Evolutionary conservation across 2,888 invertebrate species (phyloP).

Genomic region (Drosophila paranaensis): DNA sequence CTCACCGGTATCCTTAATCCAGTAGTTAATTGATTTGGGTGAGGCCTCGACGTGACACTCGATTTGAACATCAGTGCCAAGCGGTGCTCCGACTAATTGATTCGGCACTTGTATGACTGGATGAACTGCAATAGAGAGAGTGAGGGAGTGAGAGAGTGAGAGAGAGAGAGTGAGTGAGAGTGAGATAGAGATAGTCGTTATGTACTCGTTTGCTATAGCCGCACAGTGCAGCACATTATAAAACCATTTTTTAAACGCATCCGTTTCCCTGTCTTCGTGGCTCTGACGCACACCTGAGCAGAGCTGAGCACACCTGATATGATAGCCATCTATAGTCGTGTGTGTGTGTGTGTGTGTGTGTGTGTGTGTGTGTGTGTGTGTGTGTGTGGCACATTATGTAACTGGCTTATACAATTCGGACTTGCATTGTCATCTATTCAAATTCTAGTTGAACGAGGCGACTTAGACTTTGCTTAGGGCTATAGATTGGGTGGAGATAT

Average conservation of each 20-base stretch:
- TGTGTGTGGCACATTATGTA: not conserved
- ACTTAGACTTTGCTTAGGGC: no score
- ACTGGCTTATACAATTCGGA: not conserved
- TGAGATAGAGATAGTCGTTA: constrained; percentile 19
- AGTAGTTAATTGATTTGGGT: constrained; percentile 95
- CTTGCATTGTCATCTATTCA: not conserved
- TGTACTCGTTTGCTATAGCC: constrained; percentile 33
- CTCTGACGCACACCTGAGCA: not conserved
- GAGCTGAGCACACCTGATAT: not conserved
- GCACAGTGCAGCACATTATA: constrained; percentile 50
- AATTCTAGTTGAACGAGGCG: no score
- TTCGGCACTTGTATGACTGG: constrained; percentile 96
- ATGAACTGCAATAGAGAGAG: constrained; percentile 88
- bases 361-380: no score
- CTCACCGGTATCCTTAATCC: constrained; percentile 94
- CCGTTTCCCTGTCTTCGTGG: not conserved
- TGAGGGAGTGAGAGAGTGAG: not conserved
- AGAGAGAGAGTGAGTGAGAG: not conserved
- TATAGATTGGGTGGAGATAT: no score
- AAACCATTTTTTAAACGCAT: constrained; percentile 49
- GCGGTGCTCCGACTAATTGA: constrained; percentile 95
- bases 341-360: no score
- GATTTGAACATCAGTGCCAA: constrained; percentile 93
- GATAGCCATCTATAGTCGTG: not conserved
- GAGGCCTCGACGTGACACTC: constrained; percentile 96